Conservation (phyloP, 2,113 vertebrate genomes). For the Vidua chalybeata region DNA sequence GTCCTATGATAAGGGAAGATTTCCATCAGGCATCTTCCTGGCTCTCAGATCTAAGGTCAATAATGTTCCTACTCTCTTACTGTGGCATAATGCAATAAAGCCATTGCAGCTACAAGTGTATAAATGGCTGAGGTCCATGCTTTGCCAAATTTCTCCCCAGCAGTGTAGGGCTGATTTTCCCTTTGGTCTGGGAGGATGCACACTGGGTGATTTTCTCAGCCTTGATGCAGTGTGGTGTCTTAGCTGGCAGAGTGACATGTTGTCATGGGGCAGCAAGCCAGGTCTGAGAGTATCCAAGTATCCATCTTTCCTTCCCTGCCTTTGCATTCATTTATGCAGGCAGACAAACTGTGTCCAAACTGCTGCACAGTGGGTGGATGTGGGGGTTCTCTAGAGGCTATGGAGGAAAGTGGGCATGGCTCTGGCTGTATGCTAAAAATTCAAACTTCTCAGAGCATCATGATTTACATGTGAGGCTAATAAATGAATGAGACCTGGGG, state of each 20-base stretch:
- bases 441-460: not conserved
- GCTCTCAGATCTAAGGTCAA: not conserved
- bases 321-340: not conserved
- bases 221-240: not conserved
- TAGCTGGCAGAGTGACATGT: not conserved
- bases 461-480: not conserved
- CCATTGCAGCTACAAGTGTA: not conserved
- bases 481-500: not conserved
- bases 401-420: not conserved
- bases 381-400: not conserved
- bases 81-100: not conserved
- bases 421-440: not conserved
- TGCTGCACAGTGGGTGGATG: rapidly evolving
- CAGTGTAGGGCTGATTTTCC: not conserved
- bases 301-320: not conserved
- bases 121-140: not conserved
- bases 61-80: not conserved
- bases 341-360: not conserved
- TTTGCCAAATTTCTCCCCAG: not conserved
- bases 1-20: not conserved
- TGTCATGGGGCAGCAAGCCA: not conserved
- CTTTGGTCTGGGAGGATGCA: not conserved
- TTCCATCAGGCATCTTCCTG: not conserved
- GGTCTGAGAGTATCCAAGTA: not conserved
- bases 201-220: not conserved